Base-by-base conservation (phyloP, 2,113 vertebrate species). In the Pica pica region DNA sequence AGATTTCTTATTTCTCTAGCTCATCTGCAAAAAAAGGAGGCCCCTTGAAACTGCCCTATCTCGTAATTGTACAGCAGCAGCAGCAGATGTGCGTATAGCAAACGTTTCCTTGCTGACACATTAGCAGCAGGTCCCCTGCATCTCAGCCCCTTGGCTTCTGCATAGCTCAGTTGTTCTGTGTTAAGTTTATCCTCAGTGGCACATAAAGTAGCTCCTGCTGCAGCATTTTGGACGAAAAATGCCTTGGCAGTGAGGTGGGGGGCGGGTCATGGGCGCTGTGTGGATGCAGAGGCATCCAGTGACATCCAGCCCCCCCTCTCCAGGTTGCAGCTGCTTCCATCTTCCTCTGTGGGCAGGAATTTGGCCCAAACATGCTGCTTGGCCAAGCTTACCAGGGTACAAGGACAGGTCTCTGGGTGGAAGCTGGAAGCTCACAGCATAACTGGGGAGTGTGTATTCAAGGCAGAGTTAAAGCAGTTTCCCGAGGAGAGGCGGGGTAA, bases 91-190 rank as follows among this genome's bases (percentile, higher is more conserved):
- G 42, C 93, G 84, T 64, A 71, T 94, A 89, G 80, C 86, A 93
- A 90, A 86, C 71, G 80, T 75, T 90, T 65, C 80, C 73, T 93
- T 80, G 42, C 89, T 90, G 86, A 52, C 83, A 90, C 59, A 39
- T 92, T 74, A 83, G 39, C 87, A 95, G 90, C 83, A 80, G 79
- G 67, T 95, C 63, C 55, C 37, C 6, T 0, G 75, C 83, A 59
- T 53, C 79, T 88, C 76, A 50, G 42, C 23, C 68, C 42, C 42
- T 65, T 79, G 85, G 78, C 87, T 96, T 39, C 71, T 69, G 78
- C 20, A 5, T 2, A 76, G 85, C 70, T 67, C 63, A 81, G 39
- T 88, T 85, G 74, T 69, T 92, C 50, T 65, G 46, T 73, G 91
- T 90, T 53, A 33, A 79, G 83, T 93, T 90, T 59, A 83, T 41